A percentile compares a stretch with the other conserved stretches of the same genome.
Evolutionary conservation across 37 sponge, comb jelly and placozoan species (phyloP).

Genomic region (Ianthella basta): DNA sequence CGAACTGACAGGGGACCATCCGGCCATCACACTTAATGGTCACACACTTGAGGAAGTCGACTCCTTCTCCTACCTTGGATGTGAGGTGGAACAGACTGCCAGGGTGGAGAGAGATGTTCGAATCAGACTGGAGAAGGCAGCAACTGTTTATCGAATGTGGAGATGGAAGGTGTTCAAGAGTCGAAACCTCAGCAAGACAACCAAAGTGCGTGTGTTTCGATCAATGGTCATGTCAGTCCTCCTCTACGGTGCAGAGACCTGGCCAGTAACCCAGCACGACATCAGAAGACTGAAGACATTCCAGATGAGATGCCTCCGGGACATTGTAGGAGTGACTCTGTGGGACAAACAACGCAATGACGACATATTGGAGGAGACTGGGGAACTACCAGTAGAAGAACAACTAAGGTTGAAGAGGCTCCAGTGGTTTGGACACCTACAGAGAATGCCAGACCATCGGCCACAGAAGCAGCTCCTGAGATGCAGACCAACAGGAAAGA

Average conservation of each 20-base stretch:
- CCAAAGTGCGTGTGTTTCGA: conserved; percentile 1
- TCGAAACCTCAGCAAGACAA: neutral
- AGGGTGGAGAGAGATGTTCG: conserved; percentile 13
- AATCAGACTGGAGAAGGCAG: conserved; percentile 10
- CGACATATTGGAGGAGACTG: neutral
- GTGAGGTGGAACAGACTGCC: conserved; percentile 3
- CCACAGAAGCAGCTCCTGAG: conserved; percentile 27
- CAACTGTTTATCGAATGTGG: conserved; percentile 15
- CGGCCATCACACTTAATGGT: neutral
- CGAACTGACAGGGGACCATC: neutral
- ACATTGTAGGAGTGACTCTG: conserved; percentile 15
- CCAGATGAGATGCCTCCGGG: conserved; percentile 9
- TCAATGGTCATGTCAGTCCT: conserved; percentile 2
- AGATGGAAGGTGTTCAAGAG: conserved; percentile 20
- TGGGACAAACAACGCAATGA: neutral
- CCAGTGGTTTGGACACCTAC: neutral
- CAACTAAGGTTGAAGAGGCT: neutral
- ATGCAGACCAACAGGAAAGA: conserved; percentile 19
- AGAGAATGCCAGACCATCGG: neutral
- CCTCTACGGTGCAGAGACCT: conserved; percentile 35
- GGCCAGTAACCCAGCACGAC: conserved; percentile 23
- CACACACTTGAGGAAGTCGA: conserved; percentile 7
- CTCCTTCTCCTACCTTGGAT: conserved; percentile 15
- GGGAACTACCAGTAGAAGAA: neutral
- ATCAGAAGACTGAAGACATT: conserved; percentile 8